phyloP scores from a whole-genome alignment of 2,888 invertebrate species.

The Chymomyza fuscimana region DNA sequence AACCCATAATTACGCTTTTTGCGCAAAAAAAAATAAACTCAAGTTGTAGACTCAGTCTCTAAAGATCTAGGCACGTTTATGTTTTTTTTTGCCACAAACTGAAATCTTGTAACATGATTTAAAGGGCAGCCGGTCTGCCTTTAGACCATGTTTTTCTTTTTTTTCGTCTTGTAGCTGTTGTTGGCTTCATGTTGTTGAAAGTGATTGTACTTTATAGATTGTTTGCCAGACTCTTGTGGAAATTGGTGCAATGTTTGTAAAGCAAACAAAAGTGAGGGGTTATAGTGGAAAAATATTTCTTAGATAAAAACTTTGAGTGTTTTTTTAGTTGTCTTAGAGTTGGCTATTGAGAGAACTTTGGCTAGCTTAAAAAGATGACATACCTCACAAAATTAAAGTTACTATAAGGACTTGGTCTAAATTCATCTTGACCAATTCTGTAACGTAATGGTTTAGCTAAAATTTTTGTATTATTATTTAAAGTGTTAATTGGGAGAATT shows the following conservation, averaged over 20 bases:
- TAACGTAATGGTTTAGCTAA: no score
- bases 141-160: conserved; percentile 1
- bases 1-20: conserved; percentile 58
- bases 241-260: neutral
- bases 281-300: neutral
- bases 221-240: conserved; percentile 17
- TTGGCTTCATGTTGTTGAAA: conserved; percentile 51
- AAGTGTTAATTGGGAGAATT: no score
- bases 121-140: conserved; percentile 51
- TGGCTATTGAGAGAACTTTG: no score
- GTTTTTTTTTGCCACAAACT: neutral
- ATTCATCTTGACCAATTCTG: no score
- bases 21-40: neutral
- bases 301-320: no score
- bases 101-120: conserved; percentile 47
- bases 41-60: neutral
- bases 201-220: conserved; percentile 64
- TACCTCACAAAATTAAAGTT: no score
- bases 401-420: no score
- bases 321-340: no score
- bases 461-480: no score
- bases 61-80: conserved; percentile 9
- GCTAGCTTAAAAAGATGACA: no score
- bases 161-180: conserved; percentile 27
- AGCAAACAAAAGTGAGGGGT: neutral